These are phyloP conservation scores for Chrysomallon squamiferum DNA, from an alignment of 1,140 invertebrate genomes.

Conservation along the genomic window DNA sequence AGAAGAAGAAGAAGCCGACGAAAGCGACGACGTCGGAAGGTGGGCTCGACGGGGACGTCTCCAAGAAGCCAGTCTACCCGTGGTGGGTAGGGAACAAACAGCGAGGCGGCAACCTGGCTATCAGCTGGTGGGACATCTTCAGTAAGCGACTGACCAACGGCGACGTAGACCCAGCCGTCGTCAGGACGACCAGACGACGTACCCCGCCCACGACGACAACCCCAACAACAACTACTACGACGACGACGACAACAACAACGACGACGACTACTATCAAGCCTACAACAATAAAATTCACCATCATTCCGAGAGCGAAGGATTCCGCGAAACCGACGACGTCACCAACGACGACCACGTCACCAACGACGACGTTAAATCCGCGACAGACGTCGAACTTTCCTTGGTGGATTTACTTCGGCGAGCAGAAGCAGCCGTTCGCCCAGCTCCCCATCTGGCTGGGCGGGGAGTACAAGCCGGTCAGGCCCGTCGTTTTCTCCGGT, in stretches of 20 bases:
- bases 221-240: neutral
- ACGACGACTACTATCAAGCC: neutral
- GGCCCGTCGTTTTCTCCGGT: neutral
- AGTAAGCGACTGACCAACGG: neutral
- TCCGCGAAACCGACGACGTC: too few species aligned
- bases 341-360: neutral
- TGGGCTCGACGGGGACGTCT: neutral
- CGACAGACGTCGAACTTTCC: neutral
- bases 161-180: neutral
- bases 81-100: neutral
- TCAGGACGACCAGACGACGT: neutral
- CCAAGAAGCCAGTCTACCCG: neutral
- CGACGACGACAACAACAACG: neutral
- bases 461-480: neutral
- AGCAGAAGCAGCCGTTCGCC: neutral
- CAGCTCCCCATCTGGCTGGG: neutral
- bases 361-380: neutral
- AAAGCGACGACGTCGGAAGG: neutral
- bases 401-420: slow-evolving; percentile 4
- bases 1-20: neutral
- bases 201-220: neutral
- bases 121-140: neutral
- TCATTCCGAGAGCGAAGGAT: too few species aligned
- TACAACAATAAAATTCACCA: neutral
- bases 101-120: neutral